Base-by-base conservation (phyloP, 2,888 invertebrate species). In the Leptopterna dolabrata region DNA sequence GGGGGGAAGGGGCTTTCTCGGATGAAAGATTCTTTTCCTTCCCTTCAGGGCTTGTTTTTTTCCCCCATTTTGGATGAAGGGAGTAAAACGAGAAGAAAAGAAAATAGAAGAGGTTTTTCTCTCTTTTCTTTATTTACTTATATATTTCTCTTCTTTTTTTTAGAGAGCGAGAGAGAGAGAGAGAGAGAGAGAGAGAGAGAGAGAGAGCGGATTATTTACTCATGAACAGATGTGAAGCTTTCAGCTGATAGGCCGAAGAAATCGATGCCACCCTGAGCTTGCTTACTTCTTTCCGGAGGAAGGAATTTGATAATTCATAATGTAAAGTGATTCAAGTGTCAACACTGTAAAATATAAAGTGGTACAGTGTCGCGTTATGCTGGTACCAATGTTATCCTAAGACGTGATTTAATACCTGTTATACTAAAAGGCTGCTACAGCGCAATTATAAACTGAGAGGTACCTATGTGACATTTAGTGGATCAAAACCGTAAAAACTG, bases 1-100 rank as follows among this genome's bases (percentile, higher is more conserved):
- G 24, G n/a, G 29, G 36, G 55, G 70, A 14, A 70, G 83, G 71
- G 2, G 81, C 70, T 70, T 83, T 83, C 83, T 83, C 83, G 83
- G 83, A 83, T 83, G 70, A 70, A 83, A 47, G 83, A 83, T 63
- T 41, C 43, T 83, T 83, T 83, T 83, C 24, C 81, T 63, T n/a
- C 81, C 70, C 83, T 36, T 1, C 29, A 47, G 55, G 55, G n/a
- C n/a, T 19, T 6, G 4, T 36, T 24, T 63, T 63, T 55, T 55
- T 3, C 43, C 13, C 2, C 19, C 41, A 19, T 45, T n/a, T 30
- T 14, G 16, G 45, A 45, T 0, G 78, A 45, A 43, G 43, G 30
- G 41, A n/a, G 73, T 36, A 14, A 73, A 73, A 78, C 41, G 24
- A 45, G 78, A 43, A 45, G 45, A 78, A 41, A 73, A 19, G 36